Evolutionary conservation across 2,797 vertebrate genomes (phyloP).

Genomic region (Peromyscus eremicus): DNA sequence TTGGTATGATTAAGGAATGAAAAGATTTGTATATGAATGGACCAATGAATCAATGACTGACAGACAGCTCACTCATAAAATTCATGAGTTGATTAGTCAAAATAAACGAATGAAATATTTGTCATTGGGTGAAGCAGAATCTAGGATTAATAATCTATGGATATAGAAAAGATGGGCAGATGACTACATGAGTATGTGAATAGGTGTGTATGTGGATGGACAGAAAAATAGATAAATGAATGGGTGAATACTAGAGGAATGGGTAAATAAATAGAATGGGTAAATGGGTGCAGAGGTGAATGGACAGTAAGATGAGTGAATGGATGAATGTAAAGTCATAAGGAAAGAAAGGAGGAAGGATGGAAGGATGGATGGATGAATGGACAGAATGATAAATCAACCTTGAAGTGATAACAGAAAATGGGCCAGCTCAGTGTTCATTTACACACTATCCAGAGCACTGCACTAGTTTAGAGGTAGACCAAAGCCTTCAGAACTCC

Average conservation of each 20-base stretch:
- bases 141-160: background rate
- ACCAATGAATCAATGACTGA: background rate
- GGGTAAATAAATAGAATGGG: background rate
- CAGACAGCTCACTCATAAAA: background rate
- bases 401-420: background rate
- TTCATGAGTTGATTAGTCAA: background rate
- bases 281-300: too few relatives aligned
- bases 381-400: background rate
- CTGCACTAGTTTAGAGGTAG: background rate
- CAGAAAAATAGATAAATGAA: background rate
- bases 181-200: background rate
- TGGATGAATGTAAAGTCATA: background rate
- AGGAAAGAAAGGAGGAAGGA: too few relatives aligned
- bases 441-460: background rate
- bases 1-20: background rate
- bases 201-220: background rate
- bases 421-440: background rate
- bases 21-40: background rate
- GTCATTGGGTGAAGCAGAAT: background rate
- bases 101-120: background rate
- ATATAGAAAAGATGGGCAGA: background rate
- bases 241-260: background rate
- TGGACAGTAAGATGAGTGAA: too few relatives aligned
- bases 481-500: background rate
- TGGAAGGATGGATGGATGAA: accelerated